Base-by-base conservation (phyloP, 1,140 invertebrate genomes). In the Drosophila nigromelanica region DNA sequence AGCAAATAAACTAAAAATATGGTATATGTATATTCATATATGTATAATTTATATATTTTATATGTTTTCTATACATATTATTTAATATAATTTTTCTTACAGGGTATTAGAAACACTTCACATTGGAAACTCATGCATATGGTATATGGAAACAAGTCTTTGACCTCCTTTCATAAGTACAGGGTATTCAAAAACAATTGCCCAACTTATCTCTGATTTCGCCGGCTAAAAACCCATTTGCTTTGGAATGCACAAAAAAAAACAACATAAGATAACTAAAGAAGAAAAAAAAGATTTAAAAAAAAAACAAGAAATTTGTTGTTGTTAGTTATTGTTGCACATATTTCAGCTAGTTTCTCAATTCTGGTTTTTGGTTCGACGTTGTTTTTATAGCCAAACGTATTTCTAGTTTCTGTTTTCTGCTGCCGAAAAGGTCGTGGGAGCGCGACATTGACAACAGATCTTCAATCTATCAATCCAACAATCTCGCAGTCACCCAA, bases 371-470 rank as follows among this genome's bases (percentile, higher is more conserved):
- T 24, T 42, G n/a, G 1, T 11, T 11, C 8, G 27, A 50, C 24
- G 12, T 42, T 33, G 12, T 51, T 66, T 66, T 51, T 58, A 59
- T 60, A 30, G 61, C 52, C 61, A 66, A 42, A 51, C 37, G 27
- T 45, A 43, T 72, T 72, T 80, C 21, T 55, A 50, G 30, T 55
- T 59, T 58, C 42, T 40, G 51, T 11, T 42, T 51, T 40, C 42
- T 40, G 40, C 11, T n/a, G 10, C 33, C 35, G 24, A 66, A 82
- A 64, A 82, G 80, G 55, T 83, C 80, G 80, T 82, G 80, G 80
- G 80, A 82, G 80, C 80, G 50, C 72, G 80, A 78, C 80, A 83
- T 83, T 82, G 73, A 81, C 76, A 76, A 64, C 54, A 71, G 35
- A 51, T 58, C 37, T 71, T 55, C 50, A 47, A 48, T 35, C 59